phyloP scores from a whole-genome alignment of 2,888 invertebrate genomes.

The Azorinus chamasolen region DNA sequence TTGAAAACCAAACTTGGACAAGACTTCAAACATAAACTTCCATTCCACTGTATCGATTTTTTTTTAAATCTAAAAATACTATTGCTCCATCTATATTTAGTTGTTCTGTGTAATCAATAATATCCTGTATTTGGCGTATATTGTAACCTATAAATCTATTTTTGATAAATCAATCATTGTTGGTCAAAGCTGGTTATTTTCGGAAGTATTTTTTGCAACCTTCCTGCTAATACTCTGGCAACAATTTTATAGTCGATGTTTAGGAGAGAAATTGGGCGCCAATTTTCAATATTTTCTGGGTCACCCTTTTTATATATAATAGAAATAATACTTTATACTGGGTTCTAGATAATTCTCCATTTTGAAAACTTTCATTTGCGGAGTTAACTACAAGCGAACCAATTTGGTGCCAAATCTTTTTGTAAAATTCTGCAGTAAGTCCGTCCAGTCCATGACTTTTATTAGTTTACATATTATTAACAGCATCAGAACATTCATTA shows the following conservation, averaged over 20 bases:
- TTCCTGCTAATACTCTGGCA: constrained; percentile 25
- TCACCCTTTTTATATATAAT: constrained; percentile 3
- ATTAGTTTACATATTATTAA: no score
- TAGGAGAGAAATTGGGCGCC: constrained; percentile 34
- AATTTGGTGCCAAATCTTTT: background rate
- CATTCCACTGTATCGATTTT: constrained; percentile 22
- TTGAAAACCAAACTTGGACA: constrained; percentile 14
- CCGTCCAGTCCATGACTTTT: background rate
- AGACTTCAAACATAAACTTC: background rate
- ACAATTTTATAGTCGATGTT: constrained; percentile 31
- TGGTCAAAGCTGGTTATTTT: constrained; percentile 28
- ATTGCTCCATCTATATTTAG: constrained; percentile 17
- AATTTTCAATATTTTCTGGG: constrained; percentile 10
- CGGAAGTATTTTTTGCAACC: constrained; percentile 17
- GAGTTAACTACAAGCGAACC: no score
- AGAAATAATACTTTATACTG: no score
- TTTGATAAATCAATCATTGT: constrained; percentile 21
- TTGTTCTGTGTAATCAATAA: constrained; percentile 31
- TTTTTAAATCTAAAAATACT: constrained; percentile 13
- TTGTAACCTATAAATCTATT: constrained; percentile 24
- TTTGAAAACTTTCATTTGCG: no score
- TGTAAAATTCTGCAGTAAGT: background rate
- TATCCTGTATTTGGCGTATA: constrained; percentile 24
- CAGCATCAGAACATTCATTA: no score
- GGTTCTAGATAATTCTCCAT: no score